These are phyloP conservation scores for Tyria jacobaeae DNA, from an alignment of 2,888 invertebrate genomes.

Conservation along the genomic window DNA sequence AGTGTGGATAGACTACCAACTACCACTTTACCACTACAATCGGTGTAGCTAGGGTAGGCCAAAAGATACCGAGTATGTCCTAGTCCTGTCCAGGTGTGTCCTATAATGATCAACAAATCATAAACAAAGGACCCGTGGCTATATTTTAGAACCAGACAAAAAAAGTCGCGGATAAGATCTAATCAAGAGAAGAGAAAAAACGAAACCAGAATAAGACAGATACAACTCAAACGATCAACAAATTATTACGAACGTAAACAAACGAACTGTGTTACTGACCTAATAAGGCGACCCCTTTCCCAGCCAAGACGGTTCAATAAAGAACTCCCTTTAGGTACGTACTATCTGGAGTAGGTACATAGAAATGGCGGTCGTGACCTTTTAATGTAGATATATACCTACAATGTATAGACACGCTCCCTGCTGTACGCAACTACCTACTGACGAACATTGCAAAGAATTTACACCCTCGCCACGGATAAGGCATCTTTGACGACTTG, in stretches of 20 bases:
- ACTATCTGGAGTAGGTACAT: constrained; percentile 26
- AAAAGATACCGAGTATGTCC: not conserved
- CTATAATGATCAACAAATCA: not conserved
- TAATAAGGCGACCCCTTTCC: constrained; percentile 83
- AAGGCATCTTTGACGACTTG: constrained; percentile 32
- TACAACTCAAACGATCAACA: constrained; percentile 30
- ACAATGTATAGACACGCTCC: constrained; percentile 66
- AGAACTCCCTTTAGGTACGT: constrained; percentile 77
- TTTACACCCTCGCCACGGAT: constrained; percentile 57
- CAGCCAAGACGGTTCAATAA: constrained; percentile 83
- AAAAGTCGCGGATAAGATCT: too few species aligned
- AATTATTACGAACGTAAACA: constrained; percentile 67
- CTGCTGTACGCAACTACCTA: constrained; percentile 61
- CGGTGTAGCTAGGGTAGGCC: too few species aligned
- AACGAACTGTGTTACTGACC: constrained; percentile 83
- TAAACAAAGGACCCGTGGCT: not conserved
- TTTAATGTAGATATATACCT: constrained; percentile 68
- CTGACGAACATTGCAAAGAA: constrained; percentile 62
- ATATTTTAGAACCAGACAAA: not conserved
- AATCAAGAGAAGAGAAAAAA: constrained; percentile 3
- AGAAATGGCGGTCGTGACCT: constrained; percentile 81
- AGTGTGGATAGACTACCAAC: too few species aligned
- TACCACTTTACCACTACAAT: too few species aligned
- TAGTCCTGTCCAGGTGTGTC: too few species aligned
- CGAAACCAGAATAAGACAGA: not conserved